These are phyloP conservation scores for Caretta caretta DNA, from an alignment of 2,113 vertebrate species.

Conservation along the genomic window DNA sequence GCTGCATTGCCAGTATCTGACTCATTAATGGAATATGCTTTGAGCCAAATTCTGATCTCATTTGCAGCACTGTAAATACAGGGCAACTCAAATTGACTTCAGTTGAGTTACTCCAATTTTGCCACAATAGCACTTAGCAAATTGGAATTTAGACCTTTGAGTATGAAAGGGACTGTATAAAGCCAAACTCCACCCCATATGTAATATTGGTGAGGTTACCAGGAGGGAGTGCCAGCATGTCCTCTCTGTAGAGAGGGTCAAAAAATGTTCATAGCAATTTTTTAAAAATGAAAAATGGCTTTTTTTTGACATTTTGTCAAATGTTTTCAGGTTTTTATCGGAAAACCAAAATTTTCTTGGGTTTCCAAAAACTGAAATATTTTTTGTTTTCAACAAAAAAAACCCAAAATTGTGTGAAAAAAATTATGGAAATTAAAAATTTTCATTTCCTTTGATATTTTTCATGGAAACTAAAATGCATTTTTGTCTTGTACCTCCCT, in stretches of 20 bases:
- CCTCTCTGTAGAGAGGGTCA: not conserved
- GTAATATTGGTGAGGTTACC: not conserved
- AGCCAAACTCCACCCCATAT: constrained; percentile 44
- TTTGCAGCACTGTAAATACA: constrained; percentile 70
- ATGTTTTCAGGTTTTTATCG: not conserved
- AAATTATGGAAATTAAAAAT: not conserved
- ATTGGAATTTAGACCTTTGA: constrained; percentile 38
- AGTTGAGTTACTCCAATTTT: constrained; percentile 69
- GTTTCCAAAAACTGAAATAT: not conserved
- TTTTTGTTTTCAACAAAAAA: not conserved
- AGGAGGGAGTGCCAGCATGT: not conserved
- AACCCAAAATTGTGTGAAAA: not conserved
- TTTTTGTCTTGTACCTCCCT: not conserved
- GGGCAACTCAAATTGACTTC: constrained; percentile 63
- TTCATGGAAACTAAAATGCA: not conserved
- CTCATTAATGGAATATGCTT: constrained; percentile 71
- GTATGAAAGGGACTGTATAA: constrained; percentile 41
- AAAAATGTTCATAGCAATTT: not conserved
- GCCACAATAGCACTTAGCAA: constrained; percentile 57
- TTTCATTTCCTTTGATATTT: not conserved
- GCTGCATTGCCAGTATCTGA: constrained; percentile 67
- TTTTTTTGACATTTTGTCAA: not conserved
- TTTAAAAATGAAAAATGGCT: not conserved
- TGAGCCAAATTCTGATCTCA: constrained; percentile 76
- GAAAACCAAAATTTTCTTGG: not conserved